Percentiles rank a stretch among this genome's conserved stretches.
phyloP scores from a whole-genome alignment of 2,888 invertebrate species.

The Orgyia antiqua region DNA sequence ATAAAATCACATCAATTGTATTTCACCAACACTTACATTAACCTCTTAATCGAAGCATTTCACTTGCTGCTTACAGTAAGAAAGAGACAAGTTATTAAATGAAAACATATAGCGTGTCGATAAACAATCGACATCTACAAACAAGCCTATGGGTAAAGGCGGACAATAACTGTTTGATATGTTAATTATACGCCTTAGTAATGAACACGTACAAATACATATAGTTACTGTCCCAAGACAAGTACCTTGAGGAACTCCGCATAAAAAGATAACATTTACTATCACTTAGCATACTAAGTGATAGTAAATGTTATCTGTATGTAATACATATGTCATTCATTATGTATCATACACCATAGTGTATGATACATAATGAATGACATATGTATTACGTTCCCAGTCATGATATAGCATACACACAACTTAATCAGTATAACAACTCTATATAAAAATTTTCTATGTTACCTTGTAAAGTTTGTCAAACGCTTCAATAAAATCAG shows the following conservation, averaged over 20 bases:
- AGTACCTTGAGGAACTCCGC: constrained; percentile 8
- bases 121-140: constrained; percentile 49
- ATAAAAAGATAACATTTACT: constrained; percentile 1
- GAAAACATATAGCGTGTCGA: constrained; percentile 45
- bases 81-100: constrained; percentile 64
- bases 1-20: constrained; percentile 78
- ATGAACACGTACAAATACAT: constrained; percentile 1
- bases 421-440: constrained; percentile 1
- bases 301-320: constrained; percentile 2
- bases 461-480: constrained; percentile 2
- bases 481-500: constrained; percentile 3
- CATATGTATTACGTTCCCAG: constrained; percentile 9
- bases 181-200: constrained; percentile 43
- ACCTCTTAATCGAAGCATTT: constrained; percentile 74
- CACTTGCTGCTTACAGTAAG: constrained; percentile 68
- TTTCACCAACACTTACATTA: constrained; percentile 77
- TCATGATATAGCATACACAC: constrained; percentile 7
- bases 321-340: constrained; percentile 1
- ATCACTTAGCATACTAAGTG: constrained; percentile 1
- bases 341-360: background rate
- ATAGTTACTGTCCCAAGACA: constrained; percentile 5
- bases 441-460: background rate
- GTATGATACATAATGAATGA: background rate
- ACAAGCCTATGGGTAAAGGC: constrained; percentile 71
- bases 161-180: constrained; percentile 56